phyloP scores from a whole-genome alignment of 2,888 invertebrate species.

The Monochamus alternatus region DNA sequence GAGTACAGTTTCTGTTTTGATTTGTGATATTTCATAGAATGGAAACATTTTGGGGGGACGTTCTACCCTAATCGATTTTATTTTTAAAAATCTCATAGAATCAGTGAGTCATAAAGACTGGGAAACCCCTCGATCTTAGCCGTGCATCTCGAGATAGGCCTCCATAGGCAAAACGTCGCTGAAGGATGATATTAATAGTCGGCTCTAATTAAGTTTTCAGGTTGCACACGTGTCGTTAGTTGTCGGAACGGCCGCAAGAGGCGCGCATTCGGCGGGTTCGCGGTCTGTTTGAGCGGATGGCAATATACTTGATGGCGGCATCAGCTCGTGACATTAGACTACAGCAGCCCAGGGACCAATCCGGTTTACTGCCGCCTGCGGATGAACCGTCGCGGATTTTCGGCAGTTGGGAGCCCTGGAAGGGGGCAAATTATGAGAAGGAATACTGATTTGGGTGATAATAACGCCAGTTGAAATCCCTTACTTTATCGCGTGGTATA shows the following conservation, averaged over 20 bases:
- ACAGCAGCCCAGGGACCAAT: conserved; percentile 71
- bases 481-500: background rate
- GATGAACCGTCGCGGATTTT: conserved; percentile 62
- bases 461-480: background rate
- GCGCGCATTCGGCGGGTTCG: conserved; percentile 63
- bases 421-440: conserved; percentile 19
- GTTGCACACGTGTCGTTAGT: conserved; percentile 62
- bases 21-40: no score
- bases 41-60: no score
- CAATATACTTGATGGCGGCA: conserved; percentile 71
- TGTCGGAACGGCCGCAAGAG: conserved; percentile 58
- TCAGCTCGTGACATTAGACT: conserved; percentile 69
- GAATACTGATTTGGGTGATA: conserved; percentile 1
- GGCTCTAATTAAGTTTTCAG: conserved; percentile 64
- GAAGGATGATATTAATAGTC: conserved; percentile 46
- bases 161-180: no score
- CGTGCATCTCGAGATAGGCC: no score
- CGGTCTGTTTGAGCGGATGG: conserved; percentile 69
- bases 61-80: no score
- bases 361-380: conserved; percentile 66
- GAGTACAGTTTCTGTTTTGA: no score
- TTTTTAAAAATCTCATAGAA: no score
- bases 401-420: conserved; percentile 43
- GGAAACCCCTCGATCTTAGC: no score
- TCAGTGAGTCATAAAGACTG: no score